Base-by-base conservation (phyloP, 2,797 vertebrate genomes). In the Synaphobranchus kaupii region DNA sequence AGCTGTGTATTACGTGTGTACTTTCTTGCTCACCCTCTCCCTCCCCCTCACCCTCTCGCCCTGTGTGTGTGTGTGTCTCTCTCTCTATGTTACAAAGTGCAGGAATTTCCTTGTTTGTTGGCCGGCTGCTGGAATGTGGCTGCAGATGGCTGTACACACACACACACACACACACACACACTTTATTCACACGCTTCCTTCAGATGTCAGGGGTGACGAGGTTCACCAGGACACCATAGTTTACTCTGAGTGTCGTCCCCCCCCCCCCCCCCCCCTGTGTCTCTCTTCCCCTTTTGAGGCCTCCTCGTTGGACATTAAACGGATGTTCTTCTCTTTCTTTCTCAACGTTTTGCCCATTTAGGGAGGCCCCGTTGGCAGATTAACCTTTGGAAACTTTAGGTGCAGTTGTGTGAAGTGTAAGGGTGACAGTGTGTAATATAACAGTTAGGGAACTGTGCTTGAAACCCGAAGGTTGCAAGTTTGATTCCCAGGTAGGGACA, bases 21-120 rank as follows among this genome's bases (percentile, higher is more conserved):
- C 68, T 31, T 13, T 71, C 66, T 71, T 6, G 4, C n/a, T 2
- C 28, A 4, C 28, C 31, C 31, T 34, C 68, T 28, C 84, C 13
- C 9, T 20, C 84, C 34, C 68, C 10, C 13, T 20, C 47, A 66
- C 34, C 0, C 34, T 39, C 9, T 1, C 1, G 4, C 28, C 39
- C 1, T 28, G 25, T n/a, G 12, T 76, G 13, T 15, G 31, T 39
- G 71, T 15, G 25, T 52, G 66, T 5, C 48, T 89, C 58, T 86
- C 50, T 20, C 47, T 13, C 48, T n/a, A n/a, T n/a, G n/a, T n/a
- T n/a, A 34, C 66, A 84, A 87, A 84, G 66, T 1, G 20, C 48
- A 71, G 86, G 66, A 87, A 87, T 87, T 84, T 87, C 81, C 66
- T 83, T 68, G 63, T 68, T 68, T 28, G 56, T 22, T 28, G 60